These are phyloP conservation scores for Bombus soroeensis DNA, from an alignment of 1,140 invertebrate genomes.

Conservation along the genomic window DNA sequence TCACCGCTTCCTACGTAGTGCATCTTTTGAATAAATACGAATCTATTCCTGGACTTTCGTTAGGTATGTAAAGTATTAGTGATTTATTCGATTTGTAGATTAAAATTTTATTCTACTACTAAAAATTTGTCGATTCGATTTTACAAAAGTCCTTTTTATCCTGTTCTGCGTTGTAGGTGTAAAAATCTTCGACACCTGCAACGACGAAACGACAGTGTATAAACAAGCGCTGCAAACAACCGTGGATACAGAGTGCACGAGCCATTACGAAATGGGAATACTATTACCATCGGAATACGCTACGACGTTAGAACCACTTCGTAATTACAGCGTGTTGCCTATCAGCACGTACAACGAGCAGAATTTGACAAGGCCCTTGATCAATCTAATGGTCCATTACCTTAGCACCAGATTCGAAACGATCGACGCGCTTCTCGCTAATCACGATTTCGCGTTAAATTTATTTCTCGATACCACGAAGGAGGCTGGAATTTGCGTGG, in stretches of 20 bases:
- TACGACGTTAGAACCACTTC: conserved; percentile 69
- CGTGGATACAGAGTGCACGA: conserved; percentile 72
- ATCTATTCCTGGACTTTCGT: conserved; percentile 75
- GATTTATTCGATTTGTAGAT: too few species aligned
- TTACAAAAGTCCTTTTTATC: too few species aligned
- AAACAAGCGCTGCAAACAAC: conserved; percentile 72
- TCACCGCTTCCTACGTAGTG: conserved; percentile 76
- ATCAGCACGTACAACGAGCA: conserved; percentile 70
- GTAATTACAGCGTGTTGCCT: conserved; percentile 70
- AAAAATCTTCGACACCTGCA: conserved; percentile 77
- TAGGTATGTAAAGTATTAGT: conserved; percentile 71
- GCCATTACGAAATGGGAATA: conserved; percentile 75
- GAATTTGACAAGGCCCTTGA: conserved; percentile 70
- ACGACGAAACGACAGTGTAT: conserved; percentile 73
- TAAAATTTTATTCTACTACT: too few species aligned
- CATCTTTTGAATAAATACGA: conserved; percentile 78
- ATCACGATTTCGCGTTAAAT: conserved; percentile 49
- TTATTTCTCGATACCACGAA: conserved; percentile 66
- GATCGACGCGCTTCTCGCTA: conserved; percentile 73
- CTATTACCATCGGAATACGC: conserved; percentile 69
- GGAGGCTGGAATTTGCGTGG: conserved; percentile 75
- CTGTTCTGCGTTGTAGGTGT: conserved; percentile 70
- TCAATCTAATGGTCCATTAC: conserved; percentile 73
- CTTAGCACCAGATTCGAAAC: conserved; percentile 68
- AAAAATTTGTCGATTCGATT: too few species aligned